A percentile compares a stretch with the other conserved stretches of the same genome.
These are phyloP conservation scores for Misgurnus mizolepis DNA, from an alignment of 2,113 vertebrate genomes.

Conservation along the genomic window DNA sequence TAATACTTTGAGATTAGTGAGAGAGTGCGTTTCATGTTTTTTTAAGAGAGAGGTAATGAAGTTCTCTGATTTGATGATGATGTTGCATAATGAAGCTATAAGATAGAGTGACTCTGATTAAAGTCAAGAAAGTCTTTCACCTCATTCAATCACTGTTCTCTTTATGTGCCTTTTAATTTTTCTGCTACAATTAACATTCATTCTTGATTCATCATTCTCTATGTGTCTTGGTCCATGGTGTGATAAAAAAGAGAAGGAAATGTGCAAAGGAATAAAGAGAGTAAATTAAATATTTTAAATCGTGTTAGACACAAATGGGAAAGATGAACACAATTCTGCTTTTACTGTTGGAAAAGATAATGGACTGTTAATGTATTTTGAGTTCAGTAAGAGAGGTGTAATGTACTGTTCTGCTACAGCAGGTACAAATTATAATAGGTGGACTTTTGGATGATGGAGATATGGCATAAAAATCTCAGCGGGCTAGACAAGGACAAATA, in stretches of 20 bases:
- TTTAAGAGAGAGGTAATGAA: too few relatives aligned
- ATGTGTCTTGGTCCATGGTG: not conserved
- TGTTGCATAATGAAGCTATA: not conserved
- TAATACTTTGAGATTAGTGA: too few relatives aligned
- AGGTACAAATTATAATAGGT: constrained; percentile 20
- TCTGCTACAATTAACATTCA: constrained; percentile 1
- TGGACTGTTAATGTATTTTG: not conserved
- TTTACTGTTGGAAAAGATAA: constrained; percentile 6
- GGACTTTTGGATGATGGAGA: not conserved
- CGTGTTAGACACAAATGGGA: not conserved
- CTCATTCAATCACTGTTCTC: constrained; percentile 22
- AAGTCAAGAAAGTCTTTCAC: not conserved
- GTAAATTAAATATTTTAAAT: constrained; percentile 21
- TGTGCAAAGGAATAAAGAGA: constrained; percentile 27
- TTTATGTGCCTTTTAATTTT: constrained; percentile 16
- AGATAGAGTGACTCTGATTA: too few relatives aligned
- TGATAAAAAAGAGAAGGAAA: constrained; percentile 21
- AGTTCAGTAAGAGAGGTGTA: not conserved
- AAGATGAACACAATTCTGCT: not conserved
- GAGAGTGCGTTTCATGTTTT: too few relatives aligned
- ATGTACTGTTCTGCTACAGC: not conserved
- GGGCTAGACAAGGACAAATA: not conserved
- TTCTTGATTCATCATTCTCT: not conserved
- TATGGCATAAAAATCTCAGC: not conserved
- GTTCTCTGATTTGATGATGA: too few relatives aligned